Percentiles rank a stretch among this genome's conserved stretches.
Evolutionary conservation across 1,140 invertebrate species (phyloP).

Genomic region (Portunus trituberculatus): DNA sequence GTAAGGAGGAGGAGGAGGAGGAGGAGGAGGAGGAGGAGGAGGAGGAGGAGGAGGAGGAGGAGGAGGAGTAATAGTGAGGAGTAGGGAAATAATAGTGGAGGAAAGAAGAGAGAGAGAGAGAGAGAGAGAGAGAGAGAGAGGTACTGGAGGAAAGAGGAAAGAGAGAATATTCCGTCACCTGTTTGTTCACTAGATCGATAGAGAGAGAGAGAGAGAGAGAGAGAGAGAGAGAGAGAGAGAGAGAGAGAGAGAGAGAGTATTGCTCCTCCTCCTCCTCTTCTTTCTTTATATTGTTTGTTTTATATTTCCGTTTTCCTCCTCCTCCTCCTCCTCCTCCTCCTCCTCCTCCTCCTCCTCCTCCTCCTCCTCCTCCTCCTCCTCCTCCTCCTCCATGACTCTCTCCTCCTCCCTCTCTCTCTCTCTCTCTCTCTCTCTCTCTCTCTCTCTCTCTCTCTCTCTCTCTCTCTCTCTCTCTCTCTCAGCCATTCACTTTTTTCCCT

Average conservation of each 20-base stretch:
- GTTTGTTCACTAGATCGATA: too few relatives aligned
- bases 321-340: constrained; percentile 6
- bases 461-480: not conserved
- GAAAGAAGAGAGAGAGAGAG: not conserved
- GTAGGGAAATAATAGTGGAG: not conserved
- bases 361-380: constrained; percentile 15
- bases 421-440: not conserved
- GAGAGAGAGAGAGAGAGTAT: constrained; percentile 15
- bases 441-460: not conserved
- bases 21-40: too few relatives aligned
- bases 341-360: constrained; percentile 16
- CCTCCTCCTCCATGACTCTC: not conserved
- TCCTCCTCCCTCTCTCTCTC: not conserved
- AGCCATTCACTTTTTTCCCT: too few relatives aligned
- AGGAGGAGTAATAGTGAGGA: not conserved
- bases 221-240: constrained; percentile 7
- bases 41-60: too few relatives aligned
- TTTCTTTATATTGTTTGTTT: too few relatives aligned
- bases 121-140: not conserved
- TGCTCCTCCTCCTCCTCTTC: too few relatives aligned
- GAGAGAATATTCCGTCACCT: too few relatives aligned
- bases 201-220: not conserved
- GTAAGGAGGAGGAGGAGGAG: too few relatives aligned
- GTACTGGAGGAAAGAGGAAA: too few relatives aligned
- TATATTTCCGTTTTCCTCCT: not conserved